Evolutionary conservation across 2,888 invertebrate genomes (phyloP).

Genomic region (Microctonus brassicae): DNA sequence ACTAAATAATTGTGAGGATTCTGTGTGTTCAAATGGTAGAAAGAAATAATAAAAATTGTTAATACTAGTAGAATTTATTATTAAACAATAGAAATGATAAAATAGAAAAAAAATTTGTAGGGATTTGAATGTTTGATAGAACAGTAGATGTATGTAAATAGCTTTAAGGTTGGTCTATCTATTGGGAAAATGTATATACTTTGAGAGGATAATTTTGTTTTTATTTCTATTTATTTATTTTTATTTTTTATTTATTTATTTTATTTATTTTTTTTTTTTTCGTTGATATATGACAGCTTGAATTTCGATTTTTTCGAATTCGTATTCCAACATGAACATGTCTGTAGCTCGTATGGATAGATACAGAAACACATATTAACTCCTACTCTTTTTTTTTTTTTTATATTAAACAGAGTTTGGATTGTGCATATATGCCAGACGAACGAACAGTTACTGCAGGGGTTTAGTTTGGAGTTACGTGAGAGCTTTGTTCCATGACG

Average conservation of each 20-base stretch:
- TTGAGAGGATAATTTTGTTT: not conserved
- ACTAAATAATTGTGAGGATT: too few relatives aligned
- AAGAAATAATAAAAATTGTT: too few relatives aligned
- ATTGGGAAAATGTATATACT: not conserved
- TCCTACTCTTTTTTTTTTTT: slow-evolving; percentile 5
- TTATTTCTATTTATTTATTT: too few relatives aligned
- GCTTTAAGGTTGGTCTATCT: not conserved
- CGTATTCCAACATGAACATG: not conserved
- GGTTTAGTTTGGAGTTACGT: not conserved
- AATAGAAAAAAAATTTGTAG: not conserved
- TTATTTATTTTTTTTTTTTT: too few relatives aligned
- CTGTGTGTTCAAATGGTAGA: too few relatives aligned
- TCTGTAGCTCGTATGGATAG: slow-evolving; percentile 3
- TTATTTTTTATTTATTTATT: too few relatives aligned
- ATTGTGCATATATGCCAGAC: not conserved
- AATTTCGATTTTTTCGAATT: slow-evolving; percentile 13
- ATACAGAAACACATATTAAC: not conserved
- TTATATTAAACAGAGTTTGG: not conserved
- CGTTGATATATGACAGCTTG: slow-evolving; percentile 24
- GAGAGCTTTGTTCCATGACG: slow-evolving; percentile 19
- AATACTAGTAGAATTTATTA: not conserved
- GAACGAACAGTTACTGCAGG: slow-evolving; percentile 12
- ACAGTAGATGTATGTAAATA: slow-evolving; percentile 18
- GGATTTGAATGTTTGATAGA: not conserved
- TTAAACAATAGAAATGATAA: not conserved